Evolutionary conservation across 2,113 vertebrate species (phyloP), one percentile per base, ranked within the genome.

Genomic region (Menura novaehollandiae): DNA sequence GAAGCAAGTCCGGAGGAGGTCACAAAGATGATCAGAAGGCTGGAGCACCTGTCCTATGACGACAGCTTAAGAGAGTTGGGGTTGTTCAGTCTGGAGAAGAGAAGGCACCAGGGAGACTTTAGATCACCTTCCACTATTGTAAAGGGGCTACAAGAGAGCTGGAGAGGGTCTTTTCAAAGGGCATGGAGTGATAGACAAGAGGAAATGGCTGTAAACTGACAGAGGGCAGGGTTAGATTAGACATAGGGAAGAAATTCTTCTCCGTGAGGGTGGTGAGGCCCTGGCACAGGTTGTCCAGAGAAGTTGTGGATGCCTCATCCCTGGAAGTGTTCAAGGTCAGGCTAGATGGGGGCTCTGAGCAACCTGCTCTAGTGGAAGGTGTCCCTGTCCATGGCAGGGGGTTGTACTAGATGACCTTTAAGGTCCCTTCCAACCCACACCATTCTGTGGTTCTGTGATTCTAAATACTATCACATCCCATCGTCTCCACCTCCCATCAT

Each of bases 261-360:
- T 33, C 30, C 46, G 0, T 8, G 46, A 53, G 0, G 3, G n/a
- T 15, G 24, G 11, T 12, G n/a, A 47, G 87, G n/a, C 23, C 3
- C 27, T 26, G 46, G n/a, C 27, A 60, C 5, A 5, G 8, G 27
- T 7, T 39, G 7, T 33, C 18, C 87, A 59, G 52, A n/a, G 37
- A 44, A 52, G 15, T 1, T n/a, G 43, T 5, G 59, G 32, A 10
- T 5, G 4, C 7, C 51, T 22, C 59, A 58, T 13, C 35, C 22
- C 44, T 66, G 27, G 15, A 22, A 37, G 51, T 0, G 0, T 11
- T 13, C 44, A 16, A 16, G 59, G 18, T 4, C 44, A 51, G 49
- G 59, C 9, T 73, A 41, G 51, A 58, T 23, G 37, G 32, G 32
- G 66, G 15, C 59, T 58, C 15, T 12, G 59, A 81, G 32, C 32